Evolutionary conservation across 37 sponge, comb jelly and placozoan genomes (phyloP).

Genomic region (Ephydatia muelleri): DNA sequence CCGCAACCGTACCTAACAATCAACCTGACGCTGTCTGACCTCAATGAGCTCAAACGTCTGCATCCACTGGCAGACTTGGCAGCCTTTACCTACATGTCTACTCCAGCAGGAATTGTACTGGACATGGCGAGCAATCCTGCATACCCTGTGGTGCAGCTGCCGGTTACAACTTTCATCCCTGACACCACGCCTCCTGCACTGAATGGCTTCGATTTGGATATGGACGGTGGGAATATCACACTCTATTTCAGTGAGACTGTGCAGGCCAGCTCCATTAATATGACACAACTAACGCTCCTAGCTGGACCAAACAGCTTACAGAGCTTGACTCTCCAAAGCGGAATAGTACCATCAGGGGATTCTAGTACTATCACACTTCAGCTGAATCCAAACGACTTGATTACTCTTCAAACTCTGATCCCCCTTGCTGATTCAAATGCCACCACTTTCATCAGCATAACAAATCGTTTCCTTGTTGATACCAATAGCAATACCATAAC

Average conservation of each 20-base stretch:
- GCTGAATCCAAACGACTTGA: constrained; percentile 52
- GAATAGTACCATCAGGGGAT: constrained; percentile 48
- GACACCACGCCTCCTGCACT: constrained; percentile 72
- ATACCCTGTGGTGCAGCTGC: not conserved
- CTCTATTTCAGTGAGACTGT: constrained; percentile 86
- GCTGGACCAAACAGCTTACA: constrained; percentile 5
- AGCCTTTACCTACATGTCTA: constrained; percentile 58
- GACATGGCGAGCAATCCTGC: constrained; percentile 54
- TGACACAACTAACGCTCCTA: constrained; percentile 53
- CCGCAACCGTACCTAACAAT: constrained; percentile 49
- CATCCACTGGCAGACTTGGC: constrained; percentile 47
- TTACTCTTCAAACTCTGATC: constrained; percentile 55
- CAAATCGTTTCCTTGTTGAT: constrained; percentile 52
- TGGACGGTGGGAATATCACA: constrained; percentile 58
- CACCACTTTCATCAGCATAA: constrained; percentile 75
- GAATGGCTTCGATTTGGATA: constrained; percentile 68
- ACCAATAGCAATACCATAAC: constrained; percentile 61
- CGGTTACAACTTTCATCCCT: constrained; percentile 39
- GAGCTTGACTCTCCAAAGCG: constrained; percentile 44
- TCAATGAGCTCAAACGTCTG: constrained; percentile 68
- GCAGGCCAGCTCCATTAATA: constrained; percentile 46
- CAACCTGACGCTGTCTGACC: constrained; percentile 43
- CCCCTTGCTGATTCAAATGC: constrained; percentile 61
- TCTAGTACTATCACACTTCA: constrained; percentile 38
- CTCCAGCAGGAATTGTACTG: constrained; percentile 30